Conservation (phyloP, 2,888 invertebrate genomes). For the Drosophila suboccidentalis region DNA sequence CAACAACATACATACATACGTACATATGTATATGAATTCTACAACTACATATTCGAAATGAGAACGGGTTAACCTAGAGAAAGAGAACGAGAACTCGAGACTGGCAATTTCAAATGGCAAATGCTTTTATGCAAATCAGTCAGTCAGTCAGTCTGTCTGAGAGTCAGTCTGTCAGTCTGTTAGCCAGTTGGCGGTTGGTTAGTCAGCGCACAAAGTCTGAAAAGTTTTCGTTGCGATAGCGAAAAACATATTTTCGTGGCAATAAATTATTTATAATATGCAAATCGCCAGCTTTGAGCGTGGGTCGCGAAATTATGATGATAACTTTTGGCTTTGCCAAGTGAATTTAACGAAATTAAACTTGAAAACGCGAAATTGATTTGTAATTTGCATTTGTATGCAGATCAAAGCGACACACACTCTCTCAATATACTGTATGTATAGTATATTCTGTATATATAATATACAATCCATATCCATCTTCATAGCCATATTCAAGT, state of each 20-base stretch:
- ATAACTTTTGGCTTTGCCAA: slow-evolving; percentile 66
- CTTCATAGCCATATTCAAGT: background rate
- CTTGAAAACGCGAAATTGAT: slow-evolving; percentile 80
- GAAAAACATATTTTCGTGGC: slow-evolving; percentile 71
- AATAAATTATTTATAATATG: slow-evolving; percentile 82
- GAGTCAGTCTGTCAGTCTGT: background rate
- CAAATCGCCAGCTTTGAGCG: slow-evolving; percentile 62
- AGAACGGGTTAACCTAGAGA: background rate
- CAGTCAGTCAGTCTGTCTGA: slow-evolving; percentile 4
- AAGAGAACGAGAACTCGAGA: slow-evolving; percentile 17
- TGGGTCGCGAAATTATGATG: slow-evolving; percentile 69
- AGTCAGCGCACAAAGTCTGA: slow-evolving; percentile 43
- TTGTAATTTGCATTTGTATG: slow-evolving; percentile 74
- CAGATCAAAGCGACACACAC: slow-evolving; percentile 53
- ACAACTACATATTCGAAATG: slow-evolving; percentile 16
- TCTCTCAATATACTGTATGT: slow-evolving; percentile 5
- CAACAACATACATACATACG: slow-evolving; percentile 1
- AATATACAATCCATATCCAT: slow-evolving; percentile 15
- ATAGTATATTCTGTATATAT: slow-evolving; percentile 13
- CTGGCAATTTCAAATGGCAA: slow-evolving; percentile 42
- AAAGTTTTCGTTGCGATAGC: slow-evolving; percentile 56
- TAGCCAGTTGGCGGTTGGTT: slow-evolving; percentile 23
- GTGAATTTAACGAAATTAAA: slow-evolving; percentile 76
- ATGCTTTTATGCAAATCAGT: slow-evolving; percentile 67
- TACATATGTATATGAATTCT: slow-evolving; percentile 20